Evolutionary conservation across 1,140 invertebrate genomes (phyloP), one percentile per base, ranked within the genome.

Genomic region (Drosophila pachea): DNA sequence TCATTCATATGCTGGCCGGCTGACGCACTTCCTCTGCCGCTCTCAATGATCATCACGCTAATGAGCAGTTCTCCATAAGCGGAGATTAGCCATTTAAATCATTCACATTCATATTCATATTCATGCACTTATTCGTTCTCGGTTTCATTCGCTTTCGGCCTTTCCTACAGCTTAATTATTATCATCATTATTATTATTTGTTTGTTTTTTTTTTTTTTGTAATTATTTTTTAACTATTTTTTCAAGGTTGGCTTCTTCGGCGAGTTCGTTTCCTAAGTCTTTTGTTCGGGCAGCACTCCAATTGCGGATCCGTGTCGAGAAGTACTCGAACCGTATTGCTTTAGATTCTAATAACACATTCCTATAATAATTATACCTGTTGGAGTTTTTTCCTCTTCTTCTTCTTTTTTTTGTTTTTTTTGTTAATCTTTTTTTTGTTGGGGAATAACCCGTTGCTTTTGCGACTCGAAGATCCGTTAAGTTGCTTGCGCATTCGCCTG

Each of bases 101-200:
- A 58, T 64, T 22, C 22, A 22, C 22, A 22, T 22, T 22, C 22
- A 22, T 22, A 22, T 22, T 22, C 22, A 22, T 22, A 22, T 22
- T 22, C 55, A 55, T 48, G 42, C 55, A 31, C 22, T 4, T 33
- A 22, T 56, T 47, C 36, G 40, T 52, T 29, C 47, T 36, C 33
- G 14, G 36, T 53, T 47, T 16, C 29, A 14, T 35, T 36, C 40
- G 9, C 22, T 36, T 40, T 38, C 58, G 40, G 61, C 29, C 55
- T 67, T 63, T 72, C 73, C 43, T 71, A 68, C 66, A 42, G 29
- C 73, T 84, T 78, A 83, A 75, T 75, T 73, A 58, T 63, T 63
- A 66, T 48, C 45, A 45, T 42, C 42, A 43, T 42, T 31, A 16
- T 49, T 60, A 40, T 31, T 29, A 36, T 36, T 11, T 67, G 6